Evolutionary conservation across 1,140 invertebrate genomes (phyloP).

Genomic region (Pseudomyrmex pallidus): DNA sequence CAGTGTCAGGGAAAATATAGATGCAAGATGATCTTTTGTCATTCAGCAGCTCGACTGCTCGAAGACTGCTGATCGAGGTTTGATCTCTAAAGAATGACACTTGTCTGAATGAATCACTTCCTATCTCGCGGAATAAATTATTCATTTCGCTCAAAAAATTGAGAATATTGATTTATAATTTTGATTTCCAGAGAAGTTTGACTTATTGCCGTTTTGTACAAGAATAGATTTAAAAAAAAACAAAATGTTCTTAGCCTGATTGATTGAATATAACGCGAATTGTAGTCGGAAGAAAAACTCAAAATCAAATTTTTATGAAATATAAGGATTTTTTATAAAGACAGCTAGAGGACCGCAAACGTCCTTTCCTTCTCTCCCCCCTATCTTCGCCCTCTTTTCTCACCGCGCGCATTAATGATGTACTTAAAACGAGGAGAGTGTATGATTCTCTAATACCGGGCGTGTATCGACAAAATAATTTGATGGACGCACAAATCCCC

Average conservation of each 20-base stretch:
- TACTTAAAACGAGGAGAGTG: slow-evolving; percentile 8
- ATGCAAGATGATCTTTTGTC: slow-evolving; percentile 59
- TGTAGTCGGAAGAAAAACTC: too few species aligned
- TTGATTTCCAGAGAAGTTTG: too few species aligned
- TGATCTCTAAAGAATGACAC: slow-evolving; percentile 16
- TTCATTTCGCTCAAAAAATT: background rate
- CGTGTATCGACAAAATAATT: slow-evolving; percentile 65
- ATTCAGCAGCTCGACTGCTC: slow-evolving; percentile 48
- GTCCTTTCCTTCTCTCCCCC: too few species aligned
- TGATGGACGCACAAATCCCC: slow-evolving; percentile 61
- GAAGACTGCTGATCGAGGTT: slow-evolving; percentile 19
- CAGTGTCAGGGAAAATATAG: slow-evolving; percentile 61
- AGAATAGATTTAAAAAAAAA: too few species aligned
- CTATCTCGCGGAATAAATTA: background rate
- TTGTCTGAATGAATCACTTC: background rate
- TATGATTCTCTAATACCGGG: background rate
- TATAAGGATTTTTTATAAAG: too few species aligned
- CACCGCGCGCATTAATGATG: too few species aligned
- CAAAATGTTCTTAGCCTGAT: too few species aligned
- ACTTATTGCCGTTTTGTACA: too few species aligned
- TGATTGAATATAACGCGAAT: background rate
- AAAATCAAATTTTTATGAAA: too few species aligned
- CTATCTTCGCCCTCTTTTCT: too few species aligned
- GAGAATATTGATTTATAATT: background rate
- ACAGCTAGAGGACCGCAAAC: too few species aligned